A percentile compares a stretch with the other conserved stretches of the same genome.
phyloP scores from a whole-genome alignment of 2,113 vertebrate genomes.

The Entelurus aequoreus region DNA sequence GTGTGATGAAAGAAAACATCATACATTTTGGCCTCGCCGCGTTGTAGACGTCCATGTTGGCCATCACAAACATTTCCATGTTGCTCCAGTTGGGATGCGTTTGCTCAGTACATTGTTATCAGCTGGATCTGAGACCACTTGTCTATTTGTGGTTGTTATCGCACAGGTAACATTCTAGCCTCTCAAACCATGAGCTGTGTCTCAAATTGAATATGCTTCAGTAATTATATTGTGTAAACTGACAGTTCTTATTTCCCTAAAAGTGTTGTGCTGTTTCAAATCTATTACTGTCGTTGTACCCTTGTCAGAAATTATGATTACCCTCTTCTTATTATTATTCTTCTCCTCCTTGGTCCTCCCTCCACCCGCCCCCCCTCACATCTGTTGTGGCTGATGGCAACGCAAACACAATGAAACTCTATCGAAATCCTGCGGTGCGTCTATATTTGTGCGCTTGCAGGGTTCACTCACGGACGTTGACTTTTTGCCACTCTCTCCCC shows the following conservation, averaged over 20 bases:
- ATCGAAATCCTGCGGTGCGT: constrained; percentile 34
- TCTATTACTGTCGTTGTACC: too few species aligned
- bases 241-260: too few species aligned
- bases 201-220: too few species aligned
- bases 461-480: constrained; percentile 44
- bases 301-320: too few species aligned
- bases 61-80: constrained; percentile 1
- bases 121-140: too few species aligned
- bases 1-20: constrained; percentile 7
- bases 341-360: not conserved
- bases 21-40: not conserved
- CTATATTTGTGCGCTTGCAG: constrained; percentile 30
- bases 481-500: constrained; percentile 35
- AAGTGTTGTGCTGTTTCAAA: not conserved
- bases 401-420: constrained; percentile 41
- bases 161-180: too few species aligned
- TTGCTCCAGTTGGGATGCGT: not conserved
- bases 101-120: not conserved
- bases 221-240: too few species aligned
- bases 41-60: not conserved
- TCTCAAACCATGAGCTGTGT: too few species aligned
- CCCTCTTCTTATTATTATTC: too few species aligned
- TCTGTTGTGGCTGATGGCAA: constrained; percentile 49
- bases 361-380: not conserved
- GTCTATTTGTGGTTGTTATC: too few species aligned